Evolutionary conservation across 2,113 vertebrate genomes (phyloP).

Genomic region (Xenopus laevis): DNA sequence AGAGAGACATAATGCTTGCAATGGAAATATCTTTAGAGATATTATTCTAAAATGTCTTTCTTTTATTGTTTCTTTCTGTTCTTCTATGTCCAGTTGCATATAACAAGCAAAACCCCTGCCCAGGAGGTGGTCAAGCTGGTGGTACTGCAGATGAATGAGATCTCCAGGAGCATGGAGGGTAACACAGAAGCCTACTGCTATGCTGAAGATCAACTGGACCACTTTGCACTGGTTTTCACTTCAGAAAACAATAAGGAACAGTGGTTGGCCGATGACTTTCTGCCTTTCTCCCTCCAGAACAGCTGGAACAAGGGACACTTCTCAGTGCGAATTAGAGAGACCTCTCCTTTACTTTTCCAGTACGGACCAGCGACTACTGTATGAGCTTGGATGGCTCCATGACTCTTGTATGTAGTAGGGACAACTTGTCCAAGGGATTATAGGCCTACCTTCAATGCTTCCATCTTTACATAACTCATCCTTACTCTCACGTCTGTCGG

Average conservation of each 20-base stretch:
- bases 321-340: constrained; percentile 80
- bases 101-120: constrained; percentile 71
- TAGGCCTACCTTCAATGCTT: constrained; percentile 58
- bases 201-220: constrained; percentile 73
- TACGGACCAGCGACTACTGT: constrained; percentile 78
- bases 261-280: constrained; percentile 81
- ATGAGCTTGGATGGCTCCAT: constrained; percentile 54
- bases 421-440: constrained; percentile 26
- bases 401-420: background rate
- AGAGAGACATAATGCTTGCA: too few relatives aligned
- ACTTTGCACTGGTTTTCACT: constrained; percentile 79
- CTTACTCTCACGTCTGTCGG: constrained; percentile 44
- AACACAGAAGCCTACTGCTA: constrained; percentile 59
- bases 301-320: constrained; percentile 74
- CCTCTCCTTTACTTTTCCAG: constrained; percentile 75
- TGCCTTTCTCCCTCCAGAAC: constrained; percentile 76
- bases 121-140: constrained; percentile 80
- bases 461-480: constrained; percentile 58
- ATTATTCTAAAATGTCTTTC: background rate
- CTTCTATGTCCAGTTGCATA: constrained; percentile 67
- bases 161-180: constrained; percentile 61
- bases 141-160: constrained; percentile 79
- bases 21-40: too few relatives aligned
- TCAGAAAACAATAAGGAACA: constrained; percentile 63
- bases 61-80: constrained; percentile 30